Evolutionary conservation across 2,113 vertebrate genomes (phyloP).

Genomic region (Hippoglossus stenolepis): DNA sequence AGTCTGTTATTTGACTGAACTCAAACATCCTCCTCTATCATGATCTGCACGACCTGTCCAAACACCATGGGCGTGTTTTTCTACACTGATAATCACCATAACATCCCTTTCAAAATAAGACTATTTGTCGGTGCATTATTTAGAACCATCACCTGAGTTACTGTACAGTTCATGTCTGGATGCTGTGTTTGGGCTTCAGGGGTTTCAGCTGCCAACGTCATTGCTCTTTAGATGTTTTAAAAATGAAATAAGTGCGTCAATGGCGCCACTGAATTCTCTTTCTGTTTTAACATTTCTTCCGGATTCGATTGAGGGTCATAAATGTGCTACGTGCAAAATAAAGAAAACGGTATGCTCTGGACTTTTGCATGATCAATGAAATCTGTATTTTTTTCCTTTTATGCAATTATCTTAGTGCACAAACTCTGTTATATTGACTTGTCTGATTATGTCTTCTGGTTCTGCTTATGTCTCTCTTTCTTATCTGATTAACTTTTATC

Average conservation of each 20-base stretch:
- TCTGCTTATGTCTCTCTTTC: no score
- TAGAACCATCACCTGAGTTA: neutral
- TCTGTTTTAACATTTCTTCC: neutral
- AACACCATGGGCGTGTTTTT: neutral
- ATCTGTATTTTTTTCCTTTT: neutral
- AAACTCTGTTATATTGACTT: no score
- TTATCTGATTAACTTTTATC: no score
- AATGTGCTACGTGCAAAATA: neutral
- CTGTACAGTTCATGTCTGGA: neutral
- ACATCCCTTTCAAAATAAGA: constrained; percentile 1
- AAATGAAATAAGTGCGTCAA: neutral
- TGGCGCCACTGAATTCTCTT: neutral
- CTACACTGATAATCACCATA: neutral
- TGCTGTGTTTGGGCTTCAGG: neutral
- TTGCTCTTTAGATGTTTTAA: neutral
- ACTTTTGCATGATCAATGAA: neutral
- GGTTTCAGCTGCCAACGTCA: neutral
- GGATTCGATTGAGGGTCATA: neutral
- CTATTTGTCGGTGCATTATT: no score
- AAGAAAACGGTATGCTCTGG: neutral
- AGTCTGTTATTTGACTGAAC: constrained; percentile 2
- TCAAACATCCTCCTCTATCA: neutral
- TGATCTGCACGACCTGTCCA: neutral
- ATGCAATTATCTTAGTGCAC: no score
- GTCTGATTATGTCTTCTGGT: no score